These are phyloP conservation scores for Sarcophaga peregrina DNA, from an alignment of 1,140 invertebrate genomes.

Conservation along the genomic window DNA sequence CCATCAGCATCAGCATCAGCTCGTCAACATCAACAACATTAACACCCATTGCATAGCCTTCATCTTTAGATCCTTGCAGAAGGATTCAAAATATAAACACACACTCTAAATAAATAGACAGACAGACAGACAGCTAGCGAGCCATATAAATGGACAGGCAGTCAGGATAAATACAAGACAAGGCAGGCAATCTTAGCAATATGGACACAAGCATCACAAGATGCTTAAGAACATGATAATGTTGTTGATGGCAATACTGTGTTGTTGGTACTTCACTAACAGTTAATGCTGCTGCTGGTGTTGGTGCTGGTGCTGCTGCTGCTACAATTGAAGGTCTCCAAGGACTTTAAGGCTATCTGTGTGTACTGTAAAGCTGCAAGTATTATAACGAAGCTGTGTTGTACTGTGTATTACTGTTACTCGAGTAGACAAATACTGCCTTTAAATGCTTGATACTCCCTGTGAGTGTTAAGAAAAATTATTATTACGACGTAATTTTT, in stretches of 20 bases:
- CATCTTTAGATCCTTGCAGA: background rate
- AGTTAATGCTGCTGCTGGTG: background rate
- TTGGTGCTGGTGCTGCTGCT: background rate
- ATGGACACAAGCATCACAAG: background rate
- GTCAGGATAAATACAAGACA: background rate
- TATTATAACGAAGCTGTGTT: too few species aligned
- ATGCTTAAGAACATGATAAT: background rate
- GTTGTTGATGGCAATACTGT: background rate
- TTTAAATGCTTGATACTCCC: too few species aligned
- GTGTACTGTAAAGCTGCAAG: too few species aligned
- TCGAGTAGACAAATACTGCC: too few species aligned
- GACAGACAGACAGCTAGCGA: background rate
- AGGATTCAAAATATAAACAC: background rate
- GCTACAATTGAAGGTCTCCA: slow-evolving; percentile 7
- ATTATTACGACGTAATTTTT: background rate
- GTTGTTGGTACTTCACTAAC: background rate
- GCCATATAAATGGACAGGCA: background rate
- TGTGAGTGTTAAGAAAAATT: too few species aligned
- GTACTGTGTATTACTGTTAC: too few species aligned
- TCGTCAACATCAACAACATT: background rate
- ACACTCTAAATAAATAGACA: background rate
- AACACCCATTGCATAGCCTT: background rate
- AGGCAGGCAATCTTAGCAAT: background rate
- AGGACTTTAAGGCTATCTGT: background rate
- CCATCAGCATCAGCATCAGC: background rate